Base-by-base conservation (phyloP, 1,140 invertebrate genomes). In the Drosophila mauritiana region DNA sequence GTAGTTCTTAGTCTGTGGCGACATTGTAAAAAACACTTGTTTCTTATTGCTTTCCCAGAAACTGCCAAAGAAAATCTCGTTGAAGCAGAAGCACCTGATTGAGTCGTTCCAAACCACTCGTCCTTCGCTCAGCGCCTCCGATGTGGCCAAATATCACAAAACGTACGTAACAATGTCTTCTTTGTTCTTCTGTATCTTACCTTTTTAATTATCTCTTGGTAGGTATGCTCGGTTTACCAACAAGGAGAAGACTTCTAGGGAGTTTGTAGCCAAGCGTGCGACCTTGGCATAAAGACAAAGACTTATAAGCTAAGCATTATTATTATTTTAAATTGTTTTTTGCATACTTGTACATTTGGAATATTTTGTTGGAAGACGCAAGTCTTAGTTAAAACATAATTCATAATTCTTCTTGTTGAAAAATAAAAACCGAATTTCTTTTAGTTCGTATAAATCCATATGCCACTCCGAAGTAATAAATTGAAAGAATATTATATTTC, bases 41-140 rank as follows among this genome's bases (percentile, higher is more conserved):
- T 22, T 36, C 51, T 52, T 46, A 59, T 78, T 43, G 17, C 57
- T 59, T 78, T 62, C 31, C 20, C 59, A 92, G 91, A 91, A 92
- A 76, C 37, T 92, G 70, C 85, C 91, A 67, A 88, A 91, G 57
- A 92, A 77, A 83, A 90, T 92, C 54, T 68, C 69, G 55, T 54
- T 92, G 40, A 91, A 79, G 51, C 91, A 92, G 34, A 91, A 88
- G 54, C 91, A 92, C 84, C 76, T 92, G 45, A 61, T 92, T 42
- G 89, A 92, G 69, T 83, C 91, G 52, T 92, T 79, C 49, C 65
- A 52, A 52, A 20, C 49, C 31, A 52, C 49, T 3, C 27, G 49
- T 4, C 49, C 49, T 11, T 52, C 49, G 7, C 49, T 52, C 6
- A 52, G 49, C 15, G 31, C 49, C 49, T 52, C 49, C 31, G 49